These are phyloP conservation scores for Oncorhynchus clarkii DNA, from an alignment of 2,113 vertebrate species.

Conservation along the genomic window DNA sequence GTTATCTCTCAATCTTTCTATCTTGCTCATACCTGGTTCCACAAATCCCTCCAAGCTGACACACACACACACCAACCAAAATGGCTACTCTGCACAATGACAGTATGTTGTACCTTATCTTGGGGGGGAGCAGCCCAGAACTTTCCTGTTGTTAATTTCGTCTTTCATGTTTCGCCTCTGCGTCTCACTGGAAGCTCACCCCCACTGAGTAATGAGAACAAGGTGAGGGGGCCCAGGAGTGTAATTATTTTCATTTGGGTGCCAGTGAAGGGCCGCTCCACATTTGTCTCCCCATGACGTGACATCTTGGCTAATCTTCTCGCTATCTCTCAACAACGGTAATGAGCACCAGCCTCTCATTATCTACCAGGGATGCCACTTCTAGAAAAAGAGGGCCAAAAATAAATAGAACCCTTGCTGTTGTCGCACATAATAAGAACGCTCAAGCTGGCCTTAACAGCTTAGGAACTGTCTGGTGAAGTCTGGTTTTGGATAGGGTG, in stretches of 20 bases:
- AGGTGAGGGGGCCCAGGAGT: conserved; percentile 68
- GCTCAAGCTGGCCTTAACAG: conserved; percentile 18
- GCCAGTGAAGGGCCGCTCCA: conserved; percentile 58
- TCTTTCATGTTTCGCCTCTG: conserved; percentile 18
- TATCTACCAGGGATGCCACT: conserved; percentile 59
- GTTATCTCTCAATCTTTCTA: neutral
- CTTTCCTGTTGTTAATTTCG: conserved; percentile 25
- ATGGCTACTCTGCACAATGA: too few relatives aligned
- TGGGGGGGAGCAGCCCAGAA: conserved; percentile 33
- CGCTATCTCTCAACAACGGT: conserved; percentile 55
- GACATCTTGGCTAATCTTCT: conserved; percentile 55
- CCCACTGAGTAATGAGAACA: conserved; percentile 65
- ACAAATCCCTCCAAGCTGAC: conserved; percentile 10
- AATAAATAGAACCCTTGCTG: conserved; percentile 62
- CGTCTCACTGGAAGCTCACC: conserved; percentile 42
- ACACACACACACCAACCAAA: conserved; percentile 8
- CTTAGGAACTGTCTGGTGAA: conserved; percentile 6
- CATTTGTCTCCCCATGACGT: conserved; percentile 62
- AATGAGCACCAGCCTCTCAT: conserved; percentile 69
- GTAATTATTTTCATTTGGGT: conserved; percentile 77
- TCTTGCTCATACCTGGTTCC: conserved; percentile 5
- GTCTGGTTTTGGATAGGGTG: neutral
- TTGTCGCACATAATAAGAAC: conserved; percentile 31
- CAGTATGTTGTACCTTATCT: conserved; percentile 9
- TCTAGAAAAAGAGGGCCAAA: conserved; percentile 54